Evolutionary conservation across 2,113 vertebrate species (phyloP).

Genomic region (Kryptolebias marmoratus): DNA sequence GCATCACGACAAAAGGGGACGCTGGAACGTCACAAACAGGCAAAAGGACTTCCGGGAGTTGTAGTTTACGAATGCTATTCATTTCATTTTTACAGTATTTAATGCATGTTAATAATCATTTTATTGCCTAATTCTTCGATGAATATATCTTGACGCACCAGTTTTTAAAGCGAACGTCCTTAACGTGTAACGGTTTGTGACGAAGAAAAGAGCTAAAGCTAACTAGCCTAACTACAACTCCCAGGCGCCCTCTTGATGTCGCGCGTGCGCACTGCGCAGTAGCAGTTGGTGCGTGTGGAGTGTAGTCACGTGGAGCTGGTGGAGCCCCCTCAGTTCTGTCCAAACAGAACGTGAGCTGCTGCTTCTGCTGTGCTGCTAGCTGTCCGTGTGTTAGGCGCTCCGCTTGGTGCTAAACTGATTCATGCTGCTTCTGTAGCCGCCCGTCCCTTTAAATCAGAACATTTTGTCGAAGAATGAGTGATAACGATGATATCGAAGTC

Average conservation of each 20-base stretch:
- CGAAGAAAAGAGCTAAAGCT: too few relatives aligned
- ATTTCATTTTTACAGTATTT: background rate
- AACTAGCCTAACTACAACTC: slow-evolving; percentile 44
- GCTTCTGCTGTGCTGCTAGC: slow-evolving; percentile 34
- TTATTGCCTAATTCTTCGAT: too few relatives aligned
- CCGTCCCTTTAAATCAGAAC: slow-evolving; percentile 64
- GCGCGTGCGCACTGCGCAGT: slow-evolving; percentile 47
- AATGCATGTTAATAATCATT: too few relatives aligned
- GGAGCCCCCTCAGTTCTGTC: slow-evolving; percentile 62
- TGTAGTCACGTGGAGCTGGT: slow-evolving; percentile 80
- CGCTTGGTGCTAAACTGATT: slow-evolving; percentile 65
- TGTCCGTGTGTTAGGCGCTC: slow-evolving; percentile 58
- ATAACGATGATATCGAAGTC: slow-evolving; percentile 99
- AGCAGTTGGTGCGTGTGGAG: slow-evolving; percentile 57
- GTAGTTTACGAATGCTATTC: slow-evolving; percentile 49
- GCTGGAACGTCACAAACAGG: background rate
- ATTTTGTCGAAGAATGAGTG: slow-evolving; percentile 91
- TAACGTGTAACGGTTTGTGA: too few relatives aligned
- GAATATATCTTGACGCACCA: too few relatives aligned
- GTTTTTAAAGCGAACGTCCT: too few relatives aligned
- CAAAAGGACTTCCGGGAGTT: slow-evolving; percentile 29
- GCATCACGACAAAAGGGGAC: background rate
- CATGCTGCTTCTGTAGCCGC: slow-evolving; percentile 78
- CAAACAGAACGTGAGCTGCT: slow-evolving; percentile 67
- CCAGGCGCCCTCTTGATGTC: background rate